phyloP scores from a whole-genome alignment of 2,113 vertebrate species.

The Trematomus loennbergii region DNA sequence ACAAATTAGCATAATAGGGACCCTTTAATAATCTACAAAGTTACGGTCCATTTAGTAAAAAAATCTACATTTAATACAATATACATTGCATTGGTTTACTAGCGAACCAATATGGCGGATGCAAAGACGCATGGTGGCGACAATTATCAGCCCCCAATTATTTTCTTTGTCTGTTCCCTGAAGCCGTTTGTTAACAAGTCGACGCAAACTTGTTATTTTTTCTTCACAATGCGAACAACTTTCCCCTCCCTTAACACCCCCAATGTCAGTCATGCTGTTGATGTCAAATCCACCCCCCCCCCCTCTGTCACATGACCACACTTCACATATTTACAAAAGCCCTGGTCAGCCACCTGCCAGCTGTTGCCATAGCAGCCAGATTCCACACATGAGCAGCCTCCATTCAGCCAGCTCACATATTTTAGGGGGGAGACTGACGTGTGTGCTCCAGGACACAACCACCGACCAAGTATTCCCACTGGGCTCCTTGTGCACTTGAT shows the following conservation, averaged over 20 bases:
- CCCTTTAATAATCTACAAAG: no score
- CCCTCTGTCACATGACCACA: conserved; percentile 54
- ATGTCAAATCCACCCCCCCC: conserved; percentile 49
- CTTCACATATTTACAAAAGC: conserved; percentile 67
- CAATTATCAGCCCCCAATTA: no score
- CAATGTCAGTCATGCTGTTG: conserved; percentile 57
- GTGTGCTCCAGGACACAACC: conserved; percentile 26
- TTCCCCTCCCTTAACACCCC: background rate
- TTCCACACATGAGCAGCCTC: conserved; percentile 65
- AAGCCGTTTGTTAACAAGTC: background rate
- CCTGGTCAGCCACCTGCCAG: conserved; percentile 59
- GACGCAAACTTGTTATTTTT: conserved; percentile 21
- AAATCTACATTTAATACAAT: no score
- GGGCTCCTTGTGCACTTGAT: background rate
- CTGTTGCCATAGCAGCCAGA: conserved; percentile 80
- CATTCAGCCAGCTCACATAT: conserved; percentile 46
- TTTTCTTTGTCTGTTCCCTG: no score
- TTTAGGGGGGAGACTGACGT: conserved; percentile 12
- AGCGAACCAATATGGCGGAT: no score
- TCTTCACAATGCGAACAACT: conserved; percentile 21
- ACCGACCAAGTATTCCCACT: conserved; percentile 22
- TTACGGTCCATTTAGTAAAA: no score
- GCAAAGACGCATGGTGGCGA: no score
- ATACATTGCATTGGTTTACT: no score
- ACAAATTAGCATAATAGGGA: no score